Evolutionary conservation across 2,113 vertebrate genomes (phyloP), one percentile per base, ranked within the genome.

Genomic region (Sclerurus mexicanus): DNA sequence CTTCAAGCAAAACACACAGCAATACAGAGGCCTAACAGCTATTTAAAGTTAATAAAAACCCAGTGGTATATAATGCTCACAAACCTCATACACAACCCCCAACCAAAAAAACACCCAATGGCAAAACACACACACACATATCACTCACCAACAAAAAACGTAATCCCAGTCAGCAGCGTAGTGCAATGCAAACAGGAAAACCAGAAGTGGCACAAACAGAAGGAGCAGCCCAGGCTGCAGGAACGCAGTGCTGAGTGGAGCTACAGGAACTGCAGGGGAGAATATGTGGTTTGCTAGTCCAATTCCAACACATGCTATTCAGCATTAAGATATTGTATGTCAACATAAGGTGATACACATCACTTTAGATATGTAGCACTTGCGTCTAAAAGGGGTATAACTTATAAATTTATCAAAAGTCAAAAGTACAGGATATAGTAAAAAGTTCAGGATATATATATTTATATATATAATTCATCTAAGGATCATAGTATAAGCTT

Each of bases 221-320:
- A 69, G 55, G 18, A 93, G n/a, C 27, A 46, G 62, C 33, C 66
- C 40, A 27, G 50, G 33, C 1, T 39, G 42, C 62, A 90, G 39
- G 52, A 85, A 39, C 0, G 52, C 3, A 3, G 55, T 11, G 33
- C 27, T 35, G 46, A 77, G 23, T 5, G 14, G 53, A 69, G 46
- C 50, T 46, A 0, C 1, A 6, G 0, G 0, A 81, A 66, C 24
- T 63, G 47, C 30, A 46, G 17, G 28, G 33, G 63, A 0, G 0
- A 16, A 60, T 5, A 46, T 0, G 1, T 1, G 2, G 24, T 31
- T 20, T 40, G n/a, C n/a, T 20, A 49, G 58, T 46, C 83, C 40
- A 30, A 6, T 52, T 56, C 79, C 56, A n/a, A 33, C 25, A 30
- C 0, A 1, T 33, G 53, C 37, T 37, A 14, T 30, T n/a, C 50